A percentile compares a stretch with the other conserved stretches of the same genome.
Conservation (phyloP, 92 coral and sea anemone genomes). For the Siderastrea radians region DNA sequence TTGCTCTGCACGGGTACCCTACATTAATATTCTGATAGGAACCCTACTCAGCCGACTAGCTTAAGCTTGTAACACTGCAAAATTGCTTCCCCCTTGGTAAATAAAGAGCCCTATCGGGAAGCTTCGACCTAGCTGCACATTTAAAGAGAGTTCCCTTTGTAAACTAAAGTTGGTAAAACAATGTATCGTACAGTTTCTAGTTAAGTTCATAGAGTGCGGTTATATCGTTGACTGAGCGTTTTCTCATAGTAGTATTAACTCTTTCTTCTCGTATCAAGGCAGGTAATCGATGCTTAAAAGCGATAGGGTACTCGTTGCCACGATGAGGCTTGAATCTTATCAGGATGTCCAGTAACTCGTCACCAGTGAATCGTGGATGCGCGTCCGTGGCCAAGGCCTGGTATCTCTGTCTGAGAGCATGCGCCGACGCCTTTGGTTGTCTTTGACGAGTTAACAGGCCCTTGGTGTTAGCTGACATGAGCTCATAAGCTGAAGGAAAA, state of each 20-base stretch:
- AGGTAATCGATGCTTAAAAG: constrained; percentile 33
- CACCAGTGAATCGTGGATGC: constrained; percentile 85
- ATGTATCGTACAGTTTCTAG: no score
- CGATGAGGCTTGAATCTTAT: constrained; percentile 46
- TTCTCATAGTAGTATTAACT: constrained; percentile 69
- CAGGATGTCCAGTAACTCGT: constrained; percentile 82
- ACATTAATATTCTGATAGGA: no score
- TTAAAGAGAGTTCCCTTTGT: no score
- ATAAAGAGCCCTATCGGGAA: no score
- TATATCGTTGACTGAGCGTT: constrained; percentile 45
- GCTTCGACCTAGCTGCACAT: no score
- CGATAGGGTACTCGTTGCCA: constrained; percentile 35
- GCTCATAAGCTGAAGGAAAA: constrained; percentile 61
- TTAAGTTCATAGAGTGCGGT: neutral
- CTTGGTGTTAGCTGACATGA: constrained; percentile 82
- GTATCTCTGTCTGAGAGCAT: constrained; percentile 81
- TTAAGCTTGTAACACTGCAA: no score
- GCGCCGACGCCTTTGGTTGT: constrained; percentile 91
- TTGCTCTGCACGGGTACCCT: no score
- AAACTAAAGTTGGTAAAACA: no score
- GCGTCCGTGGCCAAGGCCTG: constrained; percentile 67
- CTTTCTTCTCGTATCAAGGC: constrained; percentile 79
- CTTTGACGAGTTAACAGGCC: constrained; percentile 91
- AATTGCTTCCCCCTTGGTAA: no score
- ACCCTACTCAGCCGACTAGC: no score